phyloP scores from a whole-genome alignment of 2,888 invertebrate genomes.

The Imbricaverruca yamaguchii region DNA sequence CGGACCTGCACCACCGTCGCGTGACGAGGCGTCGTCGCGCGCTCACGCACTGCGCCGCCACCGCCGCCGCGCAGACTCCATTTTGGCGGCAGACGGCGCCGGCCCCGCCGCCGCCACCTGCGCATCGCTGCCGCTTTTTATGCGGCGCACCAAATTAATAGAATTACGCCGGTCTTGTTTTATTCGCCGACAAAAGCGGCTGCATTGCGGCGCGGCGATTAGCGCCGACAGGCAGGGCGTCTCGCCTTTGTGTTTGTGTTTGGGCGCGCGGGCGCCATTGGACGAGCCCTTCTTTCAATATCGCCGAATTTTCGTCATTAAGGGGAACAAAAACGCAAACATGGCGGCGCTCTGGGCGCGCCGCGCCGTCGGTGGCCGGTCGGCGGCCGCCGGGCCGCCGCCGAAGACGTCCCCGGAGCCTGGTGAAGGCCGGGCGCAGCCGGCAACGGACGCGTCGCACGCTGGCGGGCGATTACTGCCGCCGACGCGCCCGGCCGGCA shows the following conservation, averaged over 20 bases:
- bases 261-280: conserved; percentile 9
- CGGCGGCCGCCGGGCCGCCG: background rate
- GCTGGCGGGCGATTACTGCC: background rate
- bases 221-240: background rate
- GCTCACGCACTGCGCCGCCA: conserved; percentile 7
- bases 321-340: conserved; percentile 13
- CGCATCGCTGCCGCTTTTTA: background rate
- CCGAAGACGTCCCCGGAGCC: too few relatives aligned
- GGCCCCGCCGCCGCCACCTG: background rate
- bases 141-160: conserved; percentile 8
- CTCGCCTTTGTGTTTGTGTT: conserved; percentile 12
- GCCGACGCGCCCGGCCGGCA: too few relatives aligned
- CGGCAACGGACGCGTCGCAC: background rate
- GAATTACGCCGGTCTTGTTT: conserved; percentile 17
- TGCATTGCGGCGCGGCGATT: background rate
- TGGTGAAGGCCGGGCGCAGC: too few relatives aligned
- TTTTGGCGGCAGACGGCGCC: background rate
- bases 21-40: background rate
- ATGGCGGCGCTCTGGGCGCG: background rate
- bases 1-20: conserved; percentile 21
- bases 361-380: background rate
- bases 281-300: conserved; percentile 17
- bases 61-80: background rate
- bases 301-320: conserved; percentile 8
- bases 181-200: conserved; percentile 14